A percentile compares a stretch with the other conserved stretches of the same genome.
Evolutionary conservation across 2,797 vertebrate genomes (phyloP).

Genomic region (Chelon labrosus): DNA sequence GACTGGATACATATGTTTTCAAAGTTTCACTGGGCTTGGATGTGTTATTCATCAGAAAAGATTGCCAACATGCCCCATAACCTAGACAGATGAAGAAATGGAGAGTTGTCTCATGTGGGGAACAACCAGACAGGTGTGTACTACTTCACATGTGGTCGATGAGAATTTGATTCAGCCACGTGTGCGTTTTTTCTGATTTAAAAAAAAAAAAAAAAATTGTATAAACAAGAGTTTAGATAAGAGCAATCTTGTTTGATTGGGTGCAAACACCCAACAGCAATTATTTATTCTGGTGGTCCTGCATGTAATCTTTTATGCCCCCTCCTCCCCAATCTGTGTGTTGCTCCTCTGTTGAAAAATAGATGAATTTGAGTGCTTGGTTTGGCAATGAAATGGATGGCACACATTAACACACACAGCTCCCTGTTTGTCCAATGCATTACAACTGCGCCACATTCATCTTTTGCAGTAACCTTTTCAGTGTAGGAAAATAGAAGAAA

Average conservation of each 20-base stretch:
- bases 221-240: not conserved
- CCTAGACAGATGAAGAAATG: too few species aligned
- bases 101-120: too few species aligned
- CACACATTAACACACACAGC: conserved; percentile 53
- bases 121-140: too few species aligned
- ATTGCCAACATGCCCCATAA: too few species aligned
- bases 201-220: conserved; percentile 26
- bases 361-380: conserved; percentile 40
- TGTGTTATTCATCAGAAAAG: too few species aligned
- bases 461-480: conserved; percentile 40
- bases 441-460: conserved; percentile 39
- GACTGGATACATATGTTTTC: too few species aligned
- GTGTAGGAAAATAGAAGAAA: conserved; percentile 2
- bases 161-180: too few species aligned
- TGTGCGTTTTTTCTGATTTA: too few species aligned
- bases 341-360: conserved; percentile 52
- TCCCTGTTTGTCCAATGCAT: conserved; percentile 42
- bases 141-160: too few species aligned
- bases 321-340: conserved; percentile 19
- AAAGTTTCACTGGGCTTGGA: too few species aligned
- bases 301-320: conserved; percentile 40
- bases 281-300: conserved; percentile 33
- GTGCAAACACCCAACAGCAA: not conserved
- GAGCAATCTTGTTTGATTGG: too few species aligned
- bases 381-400: conserved; percentile 57